Evolutionary conservation across 2,888 invertebrate species (phyloP).

Genomic region (Tribolium freemani): DNA sequence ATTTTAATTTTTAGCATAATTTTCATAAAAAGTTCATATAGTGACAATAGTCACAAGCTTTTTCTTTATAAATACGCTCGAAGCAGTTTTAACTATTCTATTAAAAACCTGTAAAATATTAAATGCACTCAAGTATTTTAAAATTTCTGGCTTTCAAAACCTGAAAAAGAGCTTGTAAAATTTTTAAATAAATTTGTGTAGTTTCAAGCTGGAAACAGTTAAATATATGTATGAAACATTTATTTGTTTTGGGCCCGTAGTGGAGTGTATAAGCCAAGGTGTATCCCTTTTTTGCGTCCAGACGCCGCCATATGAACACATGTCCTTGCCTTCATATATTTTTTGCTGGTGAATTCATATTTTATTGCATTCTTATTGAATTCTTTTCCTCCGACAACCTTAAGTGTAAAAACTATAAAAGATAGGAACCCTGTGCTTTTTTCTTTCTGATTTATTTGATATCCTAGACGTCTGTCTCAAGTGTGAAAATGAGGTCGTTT

Average conservation of each 20-base stretch:
- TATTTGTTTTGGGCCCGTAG: neutral
- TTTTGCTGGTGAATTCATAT: neutral
- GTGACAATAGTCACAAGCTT: too few species aligned
- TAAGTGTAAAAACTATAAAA: neutral
- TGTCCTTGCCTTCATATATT: neutral
- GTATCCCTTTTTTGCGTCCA: neutral
- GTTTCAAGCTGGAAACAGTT: too few species aligned
- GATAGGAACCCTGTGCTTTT: slow-evolving; percentile 1
- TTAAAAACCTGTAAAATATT: too few species aligned
- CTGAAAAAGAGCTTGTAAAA: too few species aligned
- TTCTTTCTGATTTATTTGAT: slow-evolving; percentile 16
- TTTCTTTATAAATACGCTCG: too few species aligned
- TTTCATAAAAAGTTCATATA: too few species aligned
- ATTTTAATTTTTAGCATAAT: too few species aligned
- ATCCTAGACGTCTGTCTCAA: slow-evolving; percentile 16
- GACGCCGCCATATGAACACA: neutral
- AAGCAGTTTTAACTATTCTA: too few species aligned
- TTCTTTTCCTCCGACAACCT: neutral
- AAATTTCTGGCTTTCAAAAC: too few species aligned
- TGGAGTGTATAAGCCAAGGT: neutral
- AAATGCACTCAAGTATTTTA: too few species aligned
- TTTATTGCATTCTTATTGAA: neutral
- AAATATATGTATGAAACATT: neutral
- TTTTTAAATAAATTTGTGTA: too few species aligned
- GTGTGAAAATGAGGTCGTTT: slow-evolving; percentile 19